A percentile compares a stretch with the other conserved stretches of the same genome.
Evolutionary conservation across 2,113 vertebrate genomes (phyloP).

Genomic region (Colistium nudipinnis): DNA sequence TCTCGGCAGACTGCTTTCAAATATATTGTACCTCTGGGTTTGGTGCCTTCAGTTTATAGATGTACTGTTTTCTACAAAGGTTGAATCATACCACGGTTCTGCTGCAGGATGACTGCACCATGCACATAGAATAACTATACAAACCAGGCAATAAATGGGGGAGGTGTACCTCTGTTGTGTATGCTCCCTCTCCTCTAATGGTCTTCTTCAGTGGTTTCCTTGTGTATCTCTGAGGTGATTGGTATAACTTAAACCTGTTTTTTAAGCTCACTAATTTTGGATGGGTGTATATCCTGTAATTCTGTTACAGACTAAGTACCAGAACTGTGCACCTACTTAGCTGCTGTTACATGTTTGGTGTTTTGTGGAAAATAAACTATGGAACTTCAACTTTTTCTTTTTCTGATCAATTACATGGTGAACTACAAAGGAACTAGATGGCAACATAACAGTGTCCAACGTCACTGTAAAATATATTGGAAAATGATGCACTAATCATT

Average conservation of each 20-base stretch:
- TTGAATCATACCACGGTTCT: background rate
- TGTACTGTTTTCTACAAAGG: conserved; percentile 1
- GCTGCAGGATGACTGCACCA: background rate
- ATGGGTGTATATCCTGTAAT: conserved; percentile 21
- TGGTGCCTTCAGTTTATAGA: conserved; percentile 64
- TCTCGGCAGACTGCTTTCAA: conserved; percentile 18
- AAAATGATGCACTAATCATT: background rate
- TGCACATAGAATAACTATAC: background rate
- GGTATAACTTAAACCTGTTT: background rate
- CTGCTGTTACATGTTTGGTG: conserved; percentile 31
- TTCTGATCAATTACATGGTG: background rate
- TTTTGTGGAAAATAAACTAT: conserved; percentile 61
- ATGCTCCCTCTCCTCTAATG: background rate
- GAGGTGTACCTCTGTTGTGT: background rate
- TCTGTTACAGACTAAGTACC: conserved; percentile 24
- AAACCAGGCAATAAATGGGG: conserved; percentile 2
- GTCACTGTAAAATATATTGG: background rate
- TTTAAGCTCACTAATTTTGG: background rate
- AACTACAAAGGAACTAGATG: background rate
- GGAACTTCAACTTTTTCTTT: background rate
- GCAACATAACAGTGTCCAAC: background rate
- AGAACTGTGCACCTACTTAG: conserved; percentile 1
- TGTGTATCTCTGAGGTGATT: conserved; percentile 1
- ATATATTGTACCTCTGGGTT: conserved; percentile 32
- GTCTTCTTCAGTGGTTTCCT: conserved; percentile 6